phyloP scores from a whole-genome alignment of 2,113 vertebrate species.

The Brachirus orientalis region DNA sequence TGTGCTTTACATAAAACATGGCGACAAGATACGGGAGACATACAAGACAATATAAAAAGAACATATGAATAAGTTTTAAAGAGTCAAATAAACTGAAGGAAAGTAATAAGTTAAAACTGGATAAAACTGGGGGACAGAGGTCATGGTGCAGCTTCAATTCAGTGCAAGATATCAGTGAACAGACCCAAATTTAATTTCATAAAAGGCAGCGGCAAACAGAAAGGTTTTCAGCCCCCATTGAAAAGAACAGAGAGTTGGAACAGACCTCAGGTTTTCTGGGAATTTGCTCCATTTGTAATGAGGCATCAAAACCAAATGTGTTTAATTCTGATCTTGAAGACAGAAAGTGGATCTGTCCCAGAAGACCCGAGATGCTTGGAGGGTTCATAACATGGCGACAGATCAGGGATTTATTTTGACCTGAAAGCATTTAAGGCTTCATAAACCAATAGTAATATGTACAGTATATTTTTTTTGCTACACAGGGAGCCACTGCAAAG shows the following conservation, averaged over 20 bases:
- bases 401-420: constrained; percentile 35
- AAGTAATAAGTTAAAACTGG: constrained; percentile 30
- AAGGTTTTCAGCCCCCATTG: constrained; percentile 37
- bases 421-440: constrained; percentile 32
- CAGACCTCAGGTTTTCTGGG: constrained; percentile 65
- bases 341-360: constrained; percentile 33
- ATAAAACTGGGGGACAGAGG: constrained; percentile 37
- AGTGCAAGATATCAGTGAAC: constrained; percentile 32
- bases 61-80: constrained; percentile 10
- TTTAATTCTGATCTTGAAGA: background rate
- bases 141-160: constrained; percentile 27
- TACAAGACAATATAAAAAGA: constrained; percentile 26
- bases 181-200: constrained; percentile 35
- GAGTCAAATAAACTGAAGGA: constrained; percentile 17
- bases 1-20: background rate
- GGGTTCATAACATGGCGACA: constrained; percentile 41
- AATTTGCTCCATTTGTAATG: constrained; percentile 23
- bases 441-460: constrained; percentile 29
- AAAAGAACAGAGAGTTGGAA: constrained; percentile 50
- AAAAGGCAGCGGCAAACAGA: constrained; percentile 47
- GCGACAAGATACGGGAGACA: constrained; percentile 1
- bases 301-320: constrained; percentile 1
- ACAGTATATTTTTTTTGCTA: constrained; percentile 32
- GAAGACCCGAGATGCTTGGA: constrained; percentile 52
- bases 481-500: constrained; percentile 61